Percentiles rank a stretch among this genome's conserved stretches.
phyloP scores from a whole-genome alignment of 2,797 vertebrate species.

The Champsocephalus esox region DNA sequence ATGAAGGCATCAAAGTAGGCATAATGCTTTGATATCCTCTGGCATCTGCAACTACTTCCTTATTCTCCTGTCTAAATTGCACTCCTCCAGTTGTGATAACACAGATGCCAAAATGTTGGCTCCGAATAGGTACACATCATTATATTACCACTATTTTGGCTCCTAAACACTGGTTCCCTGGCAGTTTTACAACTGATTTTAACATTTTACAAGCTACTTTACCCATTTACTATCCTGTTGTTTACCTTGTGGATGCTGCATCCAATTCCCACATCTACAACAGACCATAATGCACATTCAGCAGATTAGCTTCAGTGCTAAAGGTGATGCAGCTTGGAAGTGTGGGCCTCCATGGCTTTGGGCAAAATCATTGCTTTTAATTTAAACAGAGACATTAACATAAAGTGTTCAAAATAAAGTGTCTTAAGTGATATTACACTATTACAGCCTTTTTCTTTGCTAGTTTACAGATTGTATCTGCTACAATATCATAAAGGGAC shows the following conservation, averaged over 20 bases:
- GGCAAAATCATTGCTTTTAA: constrained; percentile 11
- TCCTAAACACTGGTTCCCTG: background rate
- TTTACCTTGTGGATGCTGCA: constrained; percentile 26
- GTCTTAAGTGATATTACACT: background rate
- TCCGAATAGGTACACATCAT: background rate
- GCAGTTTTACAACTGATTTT: background rate
- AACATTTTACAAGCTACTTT: constrained; percentile 8
- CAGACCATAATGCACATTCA: constrained; percentile 19
- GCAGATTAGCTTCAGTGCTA: constrained; percentile 10
- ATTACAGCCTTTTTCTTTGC: background rate
- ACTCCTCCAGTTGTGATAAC: constrained; percentile 13
- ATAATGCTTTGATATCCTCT: constrained; percentile 20
- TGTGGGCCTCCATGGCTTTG: background rate
- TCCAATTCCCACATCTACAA: constrained; percentile 1
- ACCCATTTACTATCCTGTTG: constrained; percentile 16
- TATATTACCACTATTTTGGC: constrained; percentile 22
- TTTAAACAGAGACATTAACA: background rate
- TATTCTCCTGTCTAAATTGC: constrained; percentile 16
- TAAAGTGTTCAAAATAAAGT: background rate
- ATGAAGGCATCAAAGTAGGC: constrained; percentile 23
- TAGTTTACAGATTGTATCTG: constrained; percentile 15
- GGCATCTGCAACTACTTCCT: background rate
- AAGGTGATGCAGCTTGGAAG: constrained; percentile 8
- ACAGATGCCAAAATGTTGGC: constrained; percentile 4
- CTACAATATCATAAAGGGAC: background rate